Conservation (phyloP, 30 jellyfish, hydroid and myxozoan genomes). For the Turritopsis rubra region DNA sequence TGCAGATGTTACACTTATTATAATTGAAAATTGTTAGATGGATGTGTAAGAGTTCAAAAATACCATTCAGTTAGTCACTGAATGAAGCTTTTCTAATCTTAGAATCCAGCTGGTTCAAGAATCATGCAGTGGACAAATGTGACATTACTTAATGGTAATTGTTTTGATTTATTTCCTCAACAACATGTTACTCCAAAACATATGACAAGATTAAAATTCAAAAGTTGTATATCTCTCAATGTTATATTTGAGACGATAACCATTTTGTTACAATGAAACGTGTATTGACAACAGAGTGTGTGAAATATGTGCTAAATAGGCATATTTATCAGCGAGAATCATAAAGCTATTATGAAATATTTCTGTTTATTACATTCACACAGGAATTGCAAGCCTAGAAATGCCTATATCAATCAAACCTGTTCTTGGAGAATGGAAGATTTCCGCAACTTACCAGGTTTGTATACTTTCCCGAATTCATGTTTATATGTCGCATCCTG, state of each 20-base stretch:
- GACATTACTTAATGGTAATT: slow-evolving; percentile 35
- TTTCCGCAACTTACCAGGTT: slow-evolving; percentile 40
- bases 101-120: slow-evolving; percentile 68
- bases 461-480: too few species aligned
- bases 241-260: too few species aligned
- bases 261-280: too few species aligned
- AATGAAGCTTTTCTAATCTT: neutral
- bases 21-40: too few species aligned
- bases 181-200: neutral
- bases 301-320: neutral
- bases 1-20: too few species aligned
- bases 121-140: slow-evolving; percentile 56
- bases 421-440: slow-evolving; percentile 22
- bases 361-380: neutral
- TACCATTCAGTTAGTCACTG: too few species aligned
- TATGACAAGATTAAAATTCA: neutral
- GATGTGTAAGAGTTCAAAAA: too few species aligned
- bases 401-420: slow-evolving; percentile 17
- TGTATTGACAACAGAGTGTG: too few species aligned
- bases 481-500: too few species aligned
- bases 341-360: too few species aligned
- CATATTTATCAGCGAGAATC: too few species aligned
- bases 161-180: neutral
- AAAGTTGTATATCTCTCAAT: neutral
- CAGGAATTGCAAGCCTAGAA: slow-evolving; percentile 1